A percentile compares a stretch with the other conserved stretches of the same genome.
Conservation (phyloP, 2,888 invertebrate genomes). For the Idaea straminata region DNA sequence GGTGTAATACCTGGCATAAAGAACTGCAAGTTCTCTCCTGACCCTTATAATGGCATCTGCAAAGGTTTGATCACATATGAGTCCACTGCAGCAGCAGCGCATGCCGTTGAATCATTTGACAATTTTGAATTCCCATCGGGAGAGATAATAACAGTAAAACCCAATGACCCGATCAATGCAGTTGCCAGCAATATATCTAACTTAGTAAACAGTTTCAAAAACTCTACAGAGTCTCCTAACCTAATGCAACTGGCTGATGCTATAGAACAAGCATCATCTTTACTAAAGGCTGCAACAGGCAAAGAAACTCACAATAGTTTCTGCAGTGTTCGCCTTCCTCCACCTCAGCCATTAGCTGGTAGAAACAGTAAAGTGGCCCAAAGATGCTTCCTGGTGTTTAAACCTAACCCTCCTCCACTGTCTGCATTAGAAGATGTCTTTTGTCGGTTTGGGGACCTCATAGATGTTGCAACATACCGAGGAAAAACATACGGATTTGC, state of each 20-base stretch:
- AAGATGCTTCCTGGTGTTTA: constrained; percentile 84
- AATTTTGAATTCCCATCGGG: constrained; percentile 96
- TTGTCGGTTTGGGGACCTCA: constrained; percentile 93
- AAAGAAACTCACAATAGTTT: constrained; percentile 51
- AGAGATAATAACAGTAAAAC: constrained; percentile 87
- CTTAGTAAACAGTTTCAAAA: constrained; percentile 65
- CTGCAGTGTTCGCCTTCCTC: constrained; percentile 86
- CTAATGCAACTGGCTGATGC: constrained; percentile 86
- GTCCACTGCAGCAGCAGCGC: constrained; percentile 63
- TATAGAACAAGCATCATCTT: constrained; percentile 87
- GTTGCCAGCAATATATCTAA: constrained; percentile 60
- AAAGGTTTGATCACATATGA: constrained; percentile 61
- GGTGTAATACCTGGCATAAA: constrained; percentile 87
- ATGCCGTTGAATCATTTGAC: constrained; percentile 91
- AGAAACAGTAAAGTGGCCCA: constrained; percentile 82
- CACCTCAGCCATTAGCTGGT: constrained; percentile 83
- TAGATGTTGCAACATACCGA: constrained; percentile 92
- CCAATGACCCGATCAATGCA: constrained; percentile 70
- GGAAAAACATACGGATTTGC: constrained; percentile 97
- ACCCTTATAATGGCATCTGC: constrained; percentile 70
- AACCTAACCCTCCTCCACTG: constrained; percentile 85
- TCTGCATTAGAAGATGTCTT: constrained; percentile 91
- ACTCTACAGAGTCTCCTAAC: constrained; percentile 68
- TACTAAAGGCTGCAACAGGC: constrained; percentile 83
- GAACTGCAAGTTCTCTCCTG: constrained; percentile 68